Evolutionary conservation across 53 echinoderm and acorn worm species (phyloP).

Genomic region (Astropecten irregularis): DNA sequence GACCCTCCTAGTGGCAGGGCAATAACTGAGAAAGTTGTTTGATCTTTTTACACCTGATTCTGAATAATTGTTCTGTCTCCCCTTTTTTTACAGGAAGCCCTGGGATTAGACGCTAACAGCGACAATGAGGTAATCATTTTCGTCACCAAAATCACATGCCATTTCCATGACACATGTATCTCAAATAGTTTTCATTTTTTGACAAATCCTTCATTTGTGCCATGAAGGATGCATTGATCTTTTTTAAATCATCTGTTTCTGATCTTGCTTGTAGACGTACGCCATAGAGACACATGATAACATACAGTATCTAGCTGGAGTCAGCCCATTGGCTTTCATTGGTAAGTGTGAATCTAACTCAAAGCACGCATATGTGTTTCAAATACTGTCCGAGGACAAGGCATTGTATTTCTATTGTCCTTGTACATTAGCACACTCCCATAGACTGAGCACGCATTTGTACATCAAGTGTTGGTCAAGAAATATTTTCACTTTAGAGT

Average conservation of each 20-base stretch:
- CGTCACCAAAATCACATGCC: not conserved
- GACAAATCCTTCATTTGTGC: too few species aligned
- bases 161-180: not conserved
- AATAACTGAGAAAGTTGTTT: too few species aligned
- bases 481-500: too few species aligned
- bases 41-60: too few species aligned
- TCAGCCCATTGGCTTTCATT: constrained; percentile 65
- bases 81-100: constrained; percentile 57
- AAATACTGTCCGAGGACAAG: too few species aligned
- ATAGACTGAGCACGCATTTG: too few species aligned
- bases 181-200: too few species aligned
- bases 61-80: not conserved
- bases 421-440: too few species aligned
- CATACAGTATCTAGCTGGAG: constrained; percentile 66
- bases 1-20: too few species aligned
- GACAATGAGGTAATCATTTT: constrained; percentile 28
- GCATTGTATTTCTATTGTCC: not conserved
- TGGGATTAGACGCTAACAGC: constrained; percentile 28
- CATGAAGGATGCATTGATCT: too few species aligned
- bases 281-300: constrained; percentile 74
- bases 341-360: constrained; percentile 44
- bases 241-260: too few species aligned
- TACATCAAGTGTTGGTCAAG: too few species aligned
- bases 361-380: not conserved
- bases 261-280: constrained; percentile 56